These are phyloP conservation scores for Rachycentron canadum DNA, from an alignment of 2,797 vertebrate genomes.

Conservation along the genomic window DNA sequence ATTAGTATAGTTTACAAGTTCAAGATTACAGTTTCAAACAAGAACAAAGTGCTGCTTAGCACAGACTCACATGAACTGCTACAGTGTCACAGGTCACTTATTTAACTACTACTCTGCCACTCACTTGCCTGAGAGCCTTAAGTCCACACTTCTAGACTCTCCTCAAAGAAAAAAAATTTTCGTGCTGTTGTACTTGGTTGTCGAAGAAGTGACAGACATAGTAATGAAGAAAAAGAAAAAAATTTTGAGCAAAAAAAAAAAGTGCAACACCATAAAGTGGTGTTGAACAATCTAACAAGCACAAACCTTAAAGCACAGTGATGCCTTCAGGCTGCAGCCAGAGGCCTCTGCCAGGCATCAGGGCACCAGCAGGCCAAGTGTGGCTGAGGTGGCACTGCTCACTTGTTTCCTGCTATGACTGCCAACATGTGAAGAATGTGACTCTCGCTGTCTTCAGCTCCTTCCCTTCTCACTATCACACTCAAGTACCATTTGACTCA, in stretches of 20 bases:
- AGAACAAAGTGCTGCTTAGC: background rate
- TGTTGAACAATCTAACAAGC: background rate
- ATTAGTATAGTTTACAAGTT: background rate
- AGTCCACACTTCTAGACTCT: background rate
- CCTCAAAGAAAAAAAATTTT: background rate
- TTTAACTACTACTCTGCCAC: background rate
- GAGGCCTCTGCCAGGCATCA: constrained; percentile 39
- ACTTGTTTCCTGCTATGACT: constrained; percentile 54
- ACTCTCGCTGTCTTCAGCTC: constrained; percentile 50
- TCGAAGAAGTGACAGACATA: background rate
- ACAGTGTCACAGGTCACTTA: background rate
- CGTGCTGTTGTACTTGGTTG: background rate
- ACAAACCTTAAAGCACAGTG: background rate
- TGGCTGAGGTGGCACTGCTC: constrained; percentile 39
- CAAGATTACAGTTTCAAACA: background rate
- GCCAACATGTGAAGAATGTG: constrained; percentile 37
- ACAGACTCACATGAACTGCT: background rate
- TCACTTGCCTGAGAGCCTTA: background rate
- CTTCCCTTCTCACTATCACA: constrained; percentile 33
- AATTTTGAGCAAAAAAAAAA: background rate
- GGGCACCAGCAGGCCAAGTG: constrained; percentile 40
- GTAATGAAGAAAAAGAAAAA: background rate
- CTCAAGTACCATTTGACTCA: constrained; percentile 53
- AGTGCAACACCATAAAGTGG: background rate
- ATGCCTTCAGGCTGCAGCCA: constrained; percentile 22